A percentile compares a stretch with the other conserved stretches of the same genome.
Conservation (phyloP, 1,140 invertebrate genomes). For the Cecropterus lyciades region DNA sequence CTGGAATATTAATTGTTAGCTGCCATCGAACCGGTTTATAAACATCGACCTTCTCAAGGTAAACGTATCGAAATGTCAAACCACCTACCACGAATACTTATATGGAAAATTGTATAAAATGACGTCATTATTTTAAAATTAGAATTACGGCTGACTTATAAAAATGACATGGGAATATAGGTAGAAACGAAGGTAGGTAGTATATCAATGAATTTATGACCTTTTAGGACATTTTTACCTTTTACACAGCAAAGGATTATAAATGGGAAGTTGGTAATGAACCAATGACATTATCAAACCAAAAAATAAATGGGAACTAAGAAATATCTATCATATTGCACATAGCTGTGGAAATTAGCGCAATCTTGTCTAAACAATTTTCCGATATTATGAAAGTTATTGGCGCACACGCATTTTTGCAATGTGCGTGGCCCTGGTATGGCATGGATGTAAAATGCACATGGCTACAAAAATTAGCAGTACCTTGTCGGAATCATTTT, state of each 20-base stretch:
- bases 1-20: slow-evolving; percentile 1
- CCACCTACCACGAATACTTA: not conserved
- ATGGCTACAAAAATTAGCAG: slow-evolving; percentile 1
- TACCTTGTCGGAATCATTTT: slow-evolving; percentile 10
- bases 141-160: no score
- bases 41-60: slow-evolving; percentile 22
- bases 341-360: slow-evolving; percentile 3
- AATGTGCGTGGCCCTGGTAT: not conserved
- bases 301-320: no score
- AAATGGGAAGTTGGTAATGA: no score
- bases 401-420: slow-evolving; percentile 7
- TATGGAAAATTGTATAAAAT: no score
- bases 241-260: no score
- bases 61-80: slow-evolving; percentile 18
- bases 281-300: no score
- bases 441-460: not conserved
- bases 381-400: not conserved
- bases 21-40: not conserved
- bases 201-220: no score
- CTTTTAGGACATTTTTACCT: no score
- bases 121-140: no score
- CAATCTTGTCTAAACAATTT: slow-evolving; percentile 4
- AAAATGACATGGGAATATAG: no score
- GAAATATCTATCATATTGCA: no score
- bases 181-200: no score